Evolutionary conservation across 2,113 vertebrate genomes (phyloP).

Genomic region (Zingel zingel): DNA sequence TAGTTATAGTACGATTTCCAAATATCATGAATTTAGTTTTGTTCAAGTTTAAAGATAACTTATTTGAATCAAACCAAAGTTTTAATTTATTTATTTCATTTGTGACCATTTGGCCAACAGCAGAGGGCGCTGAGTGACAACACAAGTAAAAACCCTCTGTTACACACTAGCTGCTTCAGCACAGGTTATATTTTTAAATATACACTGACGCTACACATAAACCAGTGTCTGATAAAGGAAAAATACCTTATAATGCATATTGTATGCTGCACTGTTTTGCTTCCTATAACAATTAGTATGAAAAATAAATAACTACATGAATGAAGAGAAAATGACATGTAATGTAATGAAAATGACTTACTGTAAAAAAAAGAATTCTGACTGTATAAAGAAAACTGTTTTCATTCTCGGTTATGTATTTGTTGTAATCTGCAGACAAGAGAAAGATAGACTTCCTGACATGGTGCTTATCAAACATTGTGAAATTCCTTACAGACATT

Average conservation of each 20-base stretch:
- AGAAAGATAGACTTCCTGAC: neutral
- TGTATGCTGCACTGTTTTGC: neutral
- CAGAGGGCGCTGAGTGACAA: slow-evolving; percentile 47
- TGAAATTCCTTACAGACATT: neutral
- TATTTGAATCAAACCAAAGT: no score
- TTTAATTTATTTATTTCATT: no score
- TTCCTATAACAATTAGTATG: neutral
- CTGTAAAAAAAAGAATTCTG: neutral
- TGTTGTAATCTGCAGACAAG: neutral
- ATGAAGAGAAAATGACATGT: neutral
- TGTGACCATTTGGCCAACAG: slow-evolving; percentile 21
- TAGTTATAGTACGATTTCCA: no score
- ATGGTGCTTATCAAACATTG: neutral
- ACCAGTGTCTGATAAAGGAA: neutral
- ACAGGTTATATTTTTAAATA: neutral
- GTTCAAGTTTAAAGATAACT: no score
- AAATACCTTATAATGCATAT: neutral
- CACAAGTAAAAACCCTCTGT: neutral
- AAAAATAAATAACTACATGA: neutral
- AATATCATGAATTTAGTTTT: no score
- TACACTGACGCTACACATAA: neutral
- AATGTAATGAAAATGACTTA: neutral
- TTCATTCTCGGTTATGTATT: neutral
- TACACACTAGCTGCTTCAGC: neutral
- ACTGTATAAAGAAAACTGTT: neutral